phyloP scores from a whole-genome alignment of 1,140 invertebrate species.

The Streblospio benedicti region DNA sequence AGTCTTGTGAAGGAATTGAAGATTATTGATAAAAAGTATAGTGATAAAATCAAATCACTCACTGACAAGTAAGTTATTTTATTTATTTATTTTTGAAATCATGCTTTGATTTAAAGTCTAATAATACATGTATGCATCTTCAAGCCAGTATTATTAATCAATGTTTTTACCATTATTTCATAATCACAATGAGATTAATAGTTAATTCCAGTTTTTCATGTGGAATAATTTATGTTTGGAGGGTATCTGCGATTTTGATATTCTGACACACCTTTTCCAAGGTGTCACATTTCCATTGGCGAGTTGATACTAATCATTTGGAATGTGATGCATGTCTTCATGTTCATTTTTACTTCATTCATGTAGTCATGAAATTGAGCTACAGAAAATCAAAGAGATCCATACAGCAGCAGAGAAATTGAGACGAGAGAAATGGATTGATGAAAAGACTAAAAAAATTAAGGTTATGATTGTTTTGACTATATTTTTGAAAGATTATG shows the following conservation, averaged over 20 bases:
- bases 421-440: slow-evolving; percentile 47
- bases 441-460: slow-evolving; percentile 49
- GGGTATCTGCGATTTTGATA: no score
- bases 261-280: no score
- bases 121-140: no score
- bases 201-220: no score
- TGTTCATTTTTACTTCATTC: no score
- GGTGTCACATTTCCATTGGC: no score
- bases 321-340: no score
- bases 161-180: no score
- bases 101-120: not conserved
- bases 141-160: no score
- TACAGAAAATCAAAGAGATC: slow-evolving; percentile 45
- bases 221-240: no score
- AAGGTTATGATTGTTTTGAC: slow-evolving; percentile 31
- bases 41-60: slow-evolving; percentile 38
- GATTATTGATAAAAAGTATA: slow-evolving; percentile 42
- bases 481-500: not conserved
- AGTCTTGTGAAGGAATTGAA: slow-evolving; percentile 44
- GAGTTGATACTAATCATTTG: no score
- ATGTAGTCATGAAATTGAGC: slow-evolving; percentile 37
- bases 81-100: not conserved
- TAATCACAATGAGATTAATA: no score
- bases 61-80: slow-evolving; percentile 35
- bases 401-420: slow-evolving; percentile 45